Evolutionary conservation across 2,797 vertebrate genomes (phyloP), one percentile per base, ranked within the genome.

Genomic region (Nyctalus aviator): DNA sequence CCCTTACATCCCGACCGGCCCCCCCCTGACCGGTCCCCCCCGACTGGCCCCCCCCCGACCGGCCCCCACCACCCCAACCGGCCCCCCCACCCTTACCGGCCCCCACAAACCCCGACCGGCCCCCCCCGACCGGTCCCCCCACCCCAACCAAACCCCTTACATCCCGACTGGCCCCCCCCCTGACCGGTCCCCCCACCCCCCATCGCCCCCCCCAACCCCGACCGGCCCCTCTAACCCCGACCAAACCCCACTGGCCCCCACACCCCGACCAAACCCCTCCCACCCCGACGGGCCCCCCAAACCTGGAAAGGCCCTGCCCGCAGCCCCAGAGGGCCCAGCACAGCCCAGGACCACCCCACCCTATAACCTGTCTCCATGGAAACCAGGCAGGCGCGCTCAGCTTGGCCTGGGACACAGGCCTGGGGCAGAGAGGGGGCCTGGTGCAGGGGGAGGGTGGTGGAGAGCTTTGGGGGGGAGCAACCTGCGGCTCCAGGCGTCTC

Each of bases 331-430:
- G 53, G 57, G 59, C 59, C 27, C 5, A 59, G 59, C 59, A 1
- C 55, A 1, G 30, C 27, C 27, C 48, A 5, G 53, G 94, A 55
- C 93, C 85, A 64, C 93, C 91, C 79, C 37, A 1, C 27, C 1
- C 21, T 76, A 18, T 46, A 44, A 18, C 78, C 3, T 1, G 83
- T 94, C 32, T 20, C 64, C 79, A 55, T 86, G 90, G 62, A 83
- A 83, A 97, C 91, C 57, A 5, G 57, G n/a, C 83, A 83, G 44
- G 25, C 87, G 41, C 3, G 0, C 37, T 64, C 3, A 13, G 75
- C 82, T 69, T 72, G 85, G 55, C 93, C 81, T 79, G 73, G 93
- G 87, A 89, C 32, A 12, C 89, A 27, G 66, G 69, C 66, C 79
- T 91, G 20, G 35, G 89, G 41, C 76, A 87, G 27, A 85, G 64